Conservation (phyloP, 1,140 invertebrate genomes). For the Episyrphus balteatus region DNA sequence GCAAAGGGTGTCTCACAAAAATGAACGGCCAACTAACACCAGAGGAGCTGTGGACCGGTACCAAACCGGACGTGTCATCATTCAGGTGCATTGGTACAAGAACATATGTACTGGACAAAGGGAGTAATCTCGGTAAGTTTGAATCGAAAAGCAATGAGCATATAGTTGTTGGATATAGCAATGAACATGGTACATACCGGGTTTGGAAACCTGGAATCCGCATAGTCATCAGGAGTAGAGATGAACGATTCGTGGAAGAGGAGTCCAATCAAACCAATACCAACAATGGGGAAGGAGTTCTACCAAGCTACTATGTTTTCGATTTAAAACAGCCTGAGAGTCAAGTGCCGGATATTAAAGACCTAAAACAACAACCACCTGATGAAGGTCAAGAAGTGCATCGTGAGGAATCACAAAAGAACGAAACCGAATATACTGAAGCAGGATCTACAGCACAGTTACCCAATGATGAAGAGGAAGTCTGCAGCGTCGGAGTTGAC, state of each 20-base stretch:
- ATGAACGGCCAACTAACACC: conserved; percentile 15
- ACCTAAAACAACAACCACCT: background rate
- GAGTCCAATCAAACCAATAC: background rate
- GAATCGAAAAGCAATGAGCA: conserved; percentile 2
- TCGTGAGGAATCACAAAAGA: background rate
- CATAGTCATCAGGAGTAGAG: conserved; percentile 16
- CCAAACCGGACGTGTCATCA: conserved; percentile 23
- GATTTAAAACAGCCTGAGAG: background rate
- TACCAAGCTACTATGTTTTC: no score
- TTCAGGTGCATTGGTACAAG: conserved; percentile 26
- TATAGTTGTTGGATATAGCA: conserved; percentile 5
- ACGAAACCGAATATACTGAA: background rate
- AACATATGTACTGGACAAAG: conserved; percentile 13
- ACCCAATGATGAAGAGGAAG: no score
- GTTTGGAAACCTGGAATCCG: conserved; percentile 10
- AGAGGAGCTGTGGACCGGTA: conserved; percentile 23
- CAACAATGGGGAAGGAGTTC: background rate
- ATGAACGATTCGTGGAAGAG: conserved; percentile 4
- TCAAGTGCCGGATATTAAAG: no score
- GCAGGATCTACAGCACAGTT: background rate
- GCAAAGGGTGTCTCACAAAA: conserved; percentile 16
- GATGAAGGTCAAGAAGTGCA: background rate
- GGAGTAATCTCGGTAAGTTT: conserved; percentile 5
- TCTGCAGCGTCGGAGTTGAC: background rate
- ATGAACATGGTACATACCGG: conserved; percentile 3